A percentile compares a stretch with the other conserved stretches of the same genome.
Conservation (phyloP, 2,888 invertebrate species). For the Erebia epiphron region DNA sequence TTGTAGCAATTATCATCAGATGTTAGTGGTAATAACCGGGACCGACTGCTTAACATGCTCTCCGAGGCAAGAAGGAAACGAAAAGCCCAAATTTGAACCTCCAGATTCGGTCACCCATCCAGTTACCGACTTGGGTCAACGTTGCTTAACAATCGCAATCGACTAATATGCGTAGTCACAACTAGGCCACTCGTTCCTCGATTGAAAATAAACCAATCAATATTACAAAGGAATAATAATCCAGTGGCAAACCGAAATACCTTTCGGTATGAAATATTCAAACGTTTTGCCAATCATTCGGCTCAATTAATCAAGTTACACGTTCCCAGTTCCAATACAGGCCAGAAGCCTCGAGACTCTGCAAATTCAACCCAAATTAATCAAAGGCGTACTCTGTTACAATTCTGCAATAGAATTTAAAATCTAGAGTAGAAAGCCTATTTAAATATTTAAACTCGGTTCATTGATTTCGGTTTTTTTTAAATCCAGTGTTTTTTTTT, state of each 20-base stretch:
- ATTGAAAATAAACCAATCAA: background rate
- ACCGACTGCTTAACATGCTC: no score
- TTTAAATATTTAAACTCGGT: background rate
- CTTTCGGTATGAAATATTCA: slow-evolving; percentile 31
- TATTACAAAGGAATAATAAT: background rate
- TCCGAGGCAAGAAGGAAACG: no score
- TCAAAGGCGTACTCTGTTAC: background rate
- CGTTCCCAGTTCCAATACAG: slow-evolving; percentile 35
- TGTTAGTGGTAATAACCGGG: no score
- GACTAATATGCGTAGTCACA: no score
- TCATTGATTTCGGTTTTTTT: no score
- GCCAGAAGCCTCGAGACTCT: slow-evolving; percentile 24
- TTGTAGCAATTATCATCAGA: no score
- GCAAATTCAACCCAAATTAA: slow-evolving; percentile 2
- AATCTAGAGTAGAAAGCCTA: background rate
- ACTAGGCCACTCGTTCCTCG: no score
- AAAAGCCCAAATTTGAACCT: no score
- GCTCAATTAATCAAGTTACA: slow-evolving; percentile 45
- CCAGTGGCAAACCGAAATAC: background rate
- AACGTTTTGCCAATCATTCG: slow-evolving; percentile 40
- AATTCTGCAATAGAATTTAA: background rate
- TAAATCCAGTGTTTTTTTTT: no score
- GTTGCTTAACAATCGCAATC: no score
- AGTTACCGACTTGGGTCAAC: no score
- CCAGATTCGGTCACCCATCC: no score